Evolutionary conservation across 1,140 invertebrate genomes (phyloP), one percentile per base, ranked within the genome.

Genomic region (Bombus soroeensis): DNA sequence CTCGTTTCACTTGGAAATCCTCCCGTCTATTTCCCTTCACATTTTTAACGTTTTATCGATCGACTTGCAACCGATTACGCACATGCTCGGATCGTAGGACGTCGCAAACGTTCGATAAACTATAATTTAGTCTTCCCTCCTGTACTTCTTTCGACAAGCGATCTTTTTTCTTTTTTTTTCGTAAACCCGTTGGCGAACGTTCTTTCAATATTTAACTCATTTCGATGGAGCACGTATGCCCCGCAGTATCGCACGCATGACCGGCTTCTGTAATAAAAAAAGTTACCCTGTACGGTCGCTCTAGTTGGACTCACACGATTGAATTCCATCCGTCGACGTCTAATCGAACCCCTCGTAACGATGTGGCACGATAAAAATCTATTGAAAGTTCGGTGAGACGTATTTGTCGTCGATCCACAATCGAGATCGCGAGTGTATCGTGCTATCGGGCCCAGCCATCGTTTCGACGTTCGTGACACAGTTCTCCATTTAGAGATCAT

Each of bases 281-380:
- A 83, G 41, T 41, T 66, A 72, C 15, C 64, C 72, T 3, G 43
- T 22, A 25, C 59, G 34, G 6, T 34, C 85, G 62, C 32, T 43
- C 32, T 18, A 43, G 47, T 32, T 70, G 34, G 59, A 75, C 79
- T 86, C 53, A 22, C 66, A 62, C 41, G 64, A 25, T 5, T 37
- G 66, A 87, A 87, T 83, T 83, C 81, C 37, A 62, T 25, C 73
- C 66, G 75, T 70, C 43, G 73, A 25, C 80, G 73, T 83, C 80
- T 77, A 77, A 86, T 86, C 47, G 81, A 72, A 39, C 75, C 34
- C 0, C 32, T 76, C 6, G 47, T 18, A 68, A 81, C 79, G 43
- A 57, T 9, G 53, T 59, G 57, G 1, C 47, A 37, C 34, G 85
- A 87, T 87, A 87, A 83, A 87, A 87, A 87, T 87, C 74, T 71